Percentiles rank a stretch among this genome's conserved stretches.
Evolutionary conservation across 2,888 invertebrate species (phyloP).

Genomic region (Choristoneura rosaceana): DNA sequence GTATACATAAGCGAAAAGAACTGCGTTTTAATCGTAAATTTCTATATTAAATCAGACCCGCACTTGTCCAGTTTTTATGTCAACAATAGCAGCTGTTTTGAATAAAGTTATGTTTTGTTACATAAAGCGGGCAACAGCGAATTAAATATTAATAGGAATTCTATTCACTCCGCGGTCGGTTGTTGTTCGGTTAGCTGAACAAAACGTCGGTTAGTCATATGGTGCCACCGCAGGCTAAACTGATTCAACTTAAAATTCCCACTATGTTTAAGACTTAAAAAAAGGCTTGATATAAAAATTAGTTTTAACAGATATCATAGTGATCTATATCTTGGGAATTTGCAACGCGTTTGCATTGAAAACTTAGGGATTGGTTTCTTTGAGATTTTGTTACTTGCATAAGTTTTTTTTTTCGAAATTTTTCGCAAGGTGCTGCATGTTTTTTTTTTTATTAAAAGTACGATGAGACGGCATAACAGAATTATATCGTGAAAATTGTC

Average conservation of each 20-base stretch:
- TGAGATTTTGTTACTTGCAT: too few species aligned
- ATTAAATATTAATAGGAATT: conserved; percentile 63
- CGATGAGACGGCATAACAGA: too few species aligned
- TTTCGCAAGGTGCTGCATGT: too few species aligned
- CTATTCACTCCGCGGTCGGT: conserved; percentile 61
- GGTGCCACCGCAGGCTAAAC: conserved; percentile 36
- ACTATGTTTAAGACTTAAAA: not conserved
- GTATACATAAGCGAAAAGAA: not conserved
- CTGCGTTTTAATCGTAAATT: not conserved
- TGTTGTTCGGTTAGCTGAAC: conserved; percentile 78
- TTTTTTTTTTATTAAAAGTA: too few species aligned
- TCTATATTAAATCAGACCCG: not conserved
- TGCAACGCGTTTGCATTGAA: too few species aligned
- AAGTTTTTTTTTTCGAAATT: too few species aligned
- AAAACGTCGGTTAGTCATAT: conserved; percentile 81
- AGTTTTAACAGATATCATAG: not conserved
- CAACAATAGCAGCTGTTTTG: conserved; percentile 28
- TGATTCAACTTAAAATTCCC: not conserved
- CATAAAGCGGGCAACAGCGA: conserved; percentile 43
- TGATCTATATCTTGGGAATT: too few species aligned
- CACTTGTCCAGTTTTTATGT: conserved; percentile 22
- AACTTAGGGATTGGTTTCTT: too few species aligned
- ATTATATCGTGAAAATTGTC: too few species aligned
- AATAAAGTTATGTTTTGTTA: conserved; percentile 39
- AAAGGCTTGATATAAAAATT: not conserved